Evolutionary conservation across 2,888 invertebrate genomes (phyloP), one percentile per base, ranked within the genome.

Genomic region (Suillia variegata): DNA sequence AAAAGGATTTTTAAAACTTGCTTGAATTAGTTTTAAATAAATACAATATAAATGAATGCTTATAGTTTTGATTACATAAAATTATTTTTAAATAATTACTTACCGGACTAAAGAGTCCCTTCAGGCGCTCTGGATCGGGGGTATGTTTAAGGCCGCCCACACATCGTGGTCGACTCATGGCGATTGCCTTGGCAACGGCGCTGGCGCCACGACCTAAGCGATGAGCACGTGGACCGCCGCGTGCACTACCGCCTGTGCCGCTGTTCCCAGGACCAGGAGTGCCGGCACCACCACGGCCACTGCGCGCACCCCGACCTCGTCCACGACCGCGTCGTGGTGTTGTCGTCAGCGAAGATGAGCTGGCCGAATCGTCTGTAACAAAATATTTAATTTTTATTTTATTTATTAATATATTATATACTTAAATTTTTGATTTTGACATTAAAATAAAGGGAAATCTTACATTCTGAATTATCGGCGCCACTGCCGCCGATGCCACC

Each of bases 91-190:
- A n/a, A n/a, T n/a, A n/a, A n/a, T n/a, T 45, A 77, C 79, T 76
- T 70, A 81, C 81, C 72, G 81, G 78, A 70, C 78, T 80, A 47
- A 80, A 80, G 13, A 76, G 69, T 34, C 78, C 80, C 61, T 79
- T 79, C 12, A 77, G 69, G 1, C 77, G 71, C 38, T 80, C 75
- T 2, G 79, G 80, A 63, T 81, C 80, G 1, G 81, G 79, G 20
- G 76, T 78, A 62, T 80, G 78, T 55, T 78, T 78, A 0, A 81
- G 68, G 1, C 79, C 79, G 20, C 81, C 80, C n/a, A 80, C 75
- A 61, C 79, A 77, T 21, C 80, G 75, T 17, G 79, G 78, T 4
- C 80, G 66, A 59, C 68, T 76, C 64, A 76, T 67, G 20, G 76
- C 73, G 48, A 78, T 79, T 31, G 75, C 71, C 59, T 76, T 74